Base-by-base conservation (phyloP, 2,888 invertebrate genomes). In the Cantharis lateralis region DNA sequence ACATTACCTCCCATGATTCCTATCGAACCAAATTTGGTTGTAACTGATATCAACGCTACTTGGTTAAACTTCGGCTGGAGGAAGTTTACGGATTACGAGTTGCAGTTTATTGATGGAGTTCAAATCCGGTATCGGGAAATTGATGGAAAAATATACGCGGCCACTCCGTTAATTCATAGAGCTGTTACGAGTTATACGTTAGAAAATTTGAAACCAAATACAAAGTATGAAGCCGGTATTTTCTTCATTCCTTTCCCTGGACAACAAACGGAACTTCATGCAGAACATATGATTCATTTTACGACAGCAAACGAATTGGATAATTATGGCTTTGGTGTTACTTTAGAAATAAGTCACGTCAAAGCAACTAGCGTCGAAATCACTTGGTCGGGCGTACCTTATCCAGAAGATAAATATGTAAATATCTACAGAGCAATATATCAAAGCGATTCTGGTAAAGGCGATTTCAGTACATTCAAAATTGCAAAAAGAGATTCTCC, bases 321-420 rank as follows among this genome's bases (percentile, higher is more conserved):
- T 88, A 94, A 94, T 0, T 97, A 95, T 86, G 94, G 93, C 80
- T 97, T 97, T 89, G 92, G 94, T 72, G 94, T 96, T 3, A 91
- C 90, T 7, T 91, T 97, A 3, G 94, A 95, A 82, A 93, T 94
- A 0, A 92, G 93, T 13, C 91, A 93, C 78, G 92, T 96, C 0
- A 95, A 95, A 80, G 91, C 95, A 0, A 93, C 92, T 71, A 93
- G 94, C 10, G 94, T 95, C 0, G 95, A 95, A 84, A 91, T 97
- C 7, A 91, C 91, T 5, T 96, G 96, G 95, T 92, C 90, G 70
- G 97, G 97, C 0, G 93, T 97, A 0, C 97, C 97, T 0, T 93
- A 95, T 82, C 97, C 97, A 0, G 95, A 96, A 79, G 96, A 96
- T 86, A 95, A 96, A 86, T 96, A 94, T 89, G 95, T 97, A 70